A percentile compares a stretch with the other conserved stretches of the same genome.
Conservation (phyloP, 2,797 vertebrate species). For the Acrocephalus scirpaceus region DNA sequence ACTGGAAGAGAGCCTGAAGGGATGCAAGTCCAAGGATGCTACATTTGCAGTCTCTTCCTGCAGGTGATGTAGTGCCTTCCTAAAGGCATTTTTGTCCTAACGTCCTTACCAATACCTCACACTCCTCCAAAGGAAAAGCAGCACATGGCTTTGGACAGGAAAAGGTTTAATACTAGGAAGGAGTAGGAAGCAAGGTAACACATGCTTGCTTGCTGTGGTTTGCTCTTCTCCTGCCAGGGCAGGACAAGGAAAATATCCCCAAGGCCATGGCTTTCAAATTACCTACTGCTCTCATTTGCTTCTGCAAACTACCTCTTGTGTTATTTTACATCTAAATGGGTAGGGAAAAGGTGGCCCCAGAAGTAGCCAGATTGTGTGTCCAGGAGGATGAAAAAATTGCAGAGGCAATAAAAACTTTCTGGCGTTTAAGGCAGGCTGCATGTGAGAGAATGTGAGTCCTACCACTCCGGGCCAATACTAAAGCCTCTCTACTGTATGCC, state of each 20-base stretch:
- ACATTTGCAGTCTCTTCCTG: not conserved
- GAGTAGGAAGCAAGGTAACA: not conserved
- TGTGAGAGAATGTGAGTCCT: not conserved
- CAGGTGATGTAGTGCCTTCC: not conserved
- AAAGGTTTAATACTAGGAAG: not conserved
- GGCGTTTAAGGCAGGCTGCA: not conserved
- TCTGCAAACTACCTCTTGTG: not conserved
- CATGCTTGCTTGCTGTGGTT: not conserved
- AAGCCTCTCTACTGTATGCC: not conserved
- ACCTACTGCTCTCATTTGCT: not conserved
- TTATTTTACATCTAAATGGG: not conserved
- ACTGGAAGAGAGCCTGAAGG: not conserved
- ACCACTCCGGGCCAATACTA: not conserved
- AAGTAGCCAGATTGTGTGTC: not conserved
- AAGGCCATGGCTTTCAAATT: not conserved
- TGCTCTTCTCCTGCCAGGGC: not conserved
- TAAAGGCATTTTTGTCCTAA: not conserved
- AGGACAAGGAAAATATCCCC: not conserved
- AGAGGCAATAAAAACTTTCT: not conserved
- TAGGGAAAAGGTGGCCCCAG: not conserved
- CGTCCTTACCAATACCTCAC: not conserved
- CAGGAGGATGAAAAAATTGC: not conserved
- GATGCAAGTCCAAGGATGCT: accelerated
- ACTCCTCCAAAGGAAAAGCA: not conserved
- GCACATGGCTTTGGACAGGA: not conserved